These are phyloP conservation scores for Arenicola marina DNA, from an alignment of 2,888 invertebrate genomes.

Conservation along the genomic window DNA sequence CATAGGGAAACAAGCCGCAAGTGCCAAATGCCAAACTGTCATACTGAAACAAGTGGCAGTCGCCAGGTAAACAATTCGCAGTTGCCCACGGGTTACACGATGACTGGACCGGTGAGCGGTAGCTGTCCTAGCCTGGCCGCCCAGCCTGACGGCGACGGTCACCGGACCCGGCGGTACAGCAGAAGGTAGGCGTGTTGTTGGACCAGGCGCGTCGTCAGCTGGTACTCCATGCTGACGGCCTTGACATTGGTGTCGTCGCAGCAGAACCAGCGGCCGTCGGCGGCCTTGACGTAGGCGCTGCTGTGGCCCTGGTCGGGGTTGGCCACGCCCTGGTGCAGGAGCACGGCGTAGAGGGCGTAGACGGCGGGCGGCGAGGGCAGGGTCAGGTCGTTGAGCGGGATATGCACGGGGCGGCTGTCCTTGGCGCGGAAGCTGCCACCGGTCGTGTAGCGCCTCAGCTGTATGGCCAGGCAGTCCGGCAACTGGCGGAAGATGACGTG, in stretches of 20 bases:
- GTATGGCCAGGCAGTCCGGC: conserved; percentile 56
- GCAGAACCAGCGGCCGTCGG: conserved; percentile 45
- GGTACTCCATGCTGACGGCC: conserved; percentile 55
- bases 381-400: conserved; percentile 48
- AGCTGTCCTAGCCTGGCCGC: no score
- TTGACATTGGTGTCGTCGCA: conserved; percentile 53
- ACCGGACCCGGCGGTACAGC: conserved; percentile 45
- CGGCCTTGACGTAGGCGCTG: conserved; percentile 44
- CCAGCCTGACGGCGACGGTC: no score
- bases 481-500: conserved; percentile 52
- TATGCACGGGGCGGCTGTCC: conserved; percentile 46
- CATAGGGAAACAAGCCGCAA: no score
- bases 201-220: conserved; percentile 48
- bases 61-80: no score
- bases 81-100: no score
- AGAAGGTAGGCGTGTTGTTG: conserved; percentile 55
- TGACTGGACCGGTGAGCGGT: no score
- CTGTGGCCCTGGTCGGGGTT: conserved; percentile 55
- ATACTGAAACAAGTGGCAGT: no score
- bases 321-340: conserved; percentile 51
- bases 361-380: conserved; percentile 50
- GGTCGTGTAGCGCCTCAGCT: conserved; percentile 52
- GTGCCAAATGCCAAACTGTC: no score
- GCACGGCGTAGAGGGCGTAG: conserved; percentile 54
- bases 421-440: conserved; percentile 40